These are phyloP conservation scores for Capricornis sumatraensis DNA, from an alignment of 2,113 vertebrate genomes.

Conservation along the genomic window DNA sequence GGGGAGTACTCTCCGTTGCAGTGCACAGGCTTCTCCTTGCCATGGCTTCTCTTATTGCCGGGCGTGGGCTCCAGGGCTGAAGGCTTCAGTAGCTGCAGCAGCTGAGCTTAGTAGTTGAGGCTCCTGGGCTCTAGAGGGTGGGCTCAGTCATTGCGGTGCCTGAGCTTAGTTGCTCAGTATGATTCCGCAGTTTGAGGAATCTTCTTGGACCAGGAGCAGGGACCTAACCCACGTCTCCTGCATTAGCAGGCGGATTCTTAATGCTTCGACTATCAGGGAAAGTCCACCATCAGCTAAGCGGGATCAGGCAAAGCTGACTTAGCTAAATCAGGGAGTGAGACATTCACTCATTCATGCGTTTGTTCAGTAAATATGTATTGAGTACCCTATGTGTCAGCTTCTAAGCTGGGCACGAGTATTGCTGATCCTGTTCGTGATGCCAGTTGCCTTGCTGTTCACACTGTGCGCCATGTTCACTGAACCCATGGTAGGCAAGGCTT, in stretches of 20 bases:
- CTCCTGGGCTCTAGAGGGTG: not conserved
- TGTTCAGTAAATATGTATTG: not conserved
- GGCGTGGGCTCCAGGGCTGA: not conserved
- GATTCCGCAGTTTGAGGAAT: not conserved
- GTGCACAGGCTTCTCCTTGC: not conserved
- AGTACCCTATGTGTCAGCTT: not conserved
- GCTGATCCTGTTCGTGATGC: not conserved
- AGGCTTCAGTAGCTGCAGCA: not conserved
- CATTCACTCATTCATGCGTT: not conserved
- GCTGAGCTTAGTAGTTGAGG: not conserved
- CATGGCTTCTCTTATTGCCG: not conserved
- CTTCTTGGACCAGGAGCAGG: not conserved
- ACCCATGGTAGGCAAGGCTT: not conserved
- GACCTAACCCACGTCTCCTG: not conserved
- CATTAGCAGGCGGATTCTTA: not conserved
- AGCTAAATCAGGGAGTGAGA: not conserved
- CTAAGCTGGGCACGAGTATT: not conserved
- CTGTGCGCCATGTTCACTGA: not conserved
- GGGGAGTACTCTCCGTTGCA: not conserved
- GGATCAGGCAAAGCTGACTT: not conserved
- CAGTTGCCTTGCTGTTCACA: not conserved
- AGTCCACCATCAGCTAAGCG: not conserved
- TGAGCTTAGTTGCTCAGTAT: not conserved
- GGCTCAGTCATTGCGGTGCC: not conserved
- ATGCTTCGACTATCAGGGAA: not conserved